Percentiles rank a stretch among this genome's conserved stretches.
These are phyloP conservation scores for Drosophila leontia DNA, from an alignment of 1,140 invertebrate genomes.

Conservation along the genomic window DNA sequence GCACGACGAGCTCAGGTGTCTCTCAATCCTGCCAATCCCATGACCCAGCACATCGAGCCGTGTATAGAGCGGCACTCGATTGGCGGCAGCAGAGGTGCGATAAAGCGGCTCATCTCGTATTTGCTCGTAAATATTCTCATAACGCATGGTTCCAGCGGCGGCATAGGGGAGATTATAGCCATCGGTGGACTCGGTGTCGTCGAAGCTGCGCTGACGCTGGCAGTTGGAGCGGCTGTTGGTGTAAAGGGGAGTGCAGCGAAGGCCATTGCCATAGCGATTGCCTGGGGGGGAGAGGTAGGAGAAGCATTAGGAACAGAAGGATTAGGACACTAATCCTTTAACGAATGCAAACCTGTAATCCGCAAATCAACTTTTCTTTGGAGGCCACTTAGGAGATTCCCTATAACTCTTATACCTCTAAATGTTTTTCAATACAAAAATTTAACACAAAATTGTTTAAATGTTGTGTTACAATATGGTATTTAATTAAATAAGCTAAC, in stretches of 20 bases:
- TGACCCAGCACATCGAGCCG: conserved; percentile 86
- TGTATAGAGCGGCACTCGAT: conserved; percentile 86
- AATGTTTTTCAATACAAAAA: too few species aligned
- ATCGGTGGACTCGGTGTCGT: conserved; percentile 84
- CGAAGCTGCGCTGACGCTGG: conserved; percentile 82
- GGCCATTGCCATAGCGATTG: conserved; percentile 67
- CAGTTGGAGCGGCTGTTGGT: conserved; percentile 63
- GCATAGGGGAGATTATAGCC: conserved; percentile 76
- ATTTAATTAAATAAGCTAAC: too few species aligned
- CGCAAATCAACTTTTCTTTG: too few species aligned
- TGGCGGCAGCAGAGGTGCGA: conserved; percentile 52
- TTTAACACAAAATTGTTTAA: too few species aligned
- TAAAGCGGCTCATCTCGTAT: conserved; percentile 86
- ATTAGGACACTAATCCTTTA: too few species aligned
- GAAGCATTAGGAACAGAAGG: background rate
- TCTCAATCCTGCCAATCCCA: conserved; percentile 87
- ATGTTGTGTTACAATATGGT: too few species aligned
- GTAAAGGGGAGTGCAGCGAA: conserved; percentile 61
- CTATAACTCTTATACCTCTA: too few species aligned
- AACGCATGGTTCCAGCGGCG: conserved; percentile 63
- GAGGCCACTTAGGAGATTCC: too few species aligned
- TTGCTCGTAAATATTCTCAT: conserved; percentile 86
- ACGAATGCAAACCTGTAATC: too few species aligned
- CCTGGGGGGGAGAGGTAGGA: conserved; percentile 14
- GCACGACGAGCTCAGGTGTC: conserved; percentile 86